phyloP scores from a whole-genome alignment of 2,888 invertebrate species.

The Tryphoninae sp. region DNA sequence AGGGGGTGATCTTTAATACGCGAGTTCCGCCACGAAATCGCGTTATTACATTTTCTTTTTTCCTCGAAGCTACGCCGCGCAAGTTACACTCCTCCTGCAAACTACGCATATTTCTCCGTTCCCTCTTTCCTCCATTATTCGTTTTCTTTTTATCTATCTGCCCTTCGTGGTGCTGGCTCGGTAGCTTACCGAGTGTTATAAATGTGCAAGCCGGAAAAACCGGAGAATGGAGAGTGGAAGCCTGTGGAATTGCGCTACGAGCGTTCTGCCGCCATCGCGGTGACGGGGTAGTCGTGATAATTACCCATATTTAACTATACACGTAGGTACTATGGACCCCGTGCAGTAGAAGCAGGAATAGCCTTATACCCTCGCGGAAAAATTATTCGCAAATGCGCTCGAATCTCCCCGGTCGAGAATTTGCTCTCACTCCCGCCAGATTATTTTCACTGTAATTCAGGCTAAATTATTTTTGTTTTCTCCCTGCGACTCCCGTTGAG shows the following conservation, averaged over 20 bases:
- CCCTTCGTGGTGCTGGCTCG: conserved; percentile 47
- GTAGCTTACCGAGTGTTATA: conserved; percentile 61
- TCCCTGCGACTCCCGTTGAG: conserved; percentile 3
- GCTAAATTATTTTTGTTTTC: conserved; percentile 32
- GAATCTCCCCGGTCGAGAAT: conserved; percentile 54
- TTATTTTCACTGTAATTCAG: conserved; percentile 53
- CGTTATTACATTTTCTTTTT: conserved; percentile 57
- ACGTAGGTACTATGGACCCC: conserved; percentile 44
- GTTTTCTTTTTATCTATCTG: conserved; percentile 53
- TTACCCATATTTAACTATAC: conserved; percentile 64
- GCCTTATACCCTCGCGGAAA: conserved; percentile 33
- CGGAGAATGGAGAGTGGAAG: conserved; percentile 24
- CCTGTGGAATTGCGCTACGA: conserved; percentile 42
- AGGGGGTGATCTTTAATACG: conserved; percentile 46
- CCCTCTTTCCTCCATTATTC: conserved; percentile 37
- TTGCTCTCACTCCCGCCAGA: conserved; percentile 40
- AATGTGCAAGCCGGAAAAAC: conserved; percentile 51
- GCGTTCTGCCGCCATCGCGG: conserved; percentile 31
- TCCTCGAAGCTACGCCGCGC: conserved; percentile 19
- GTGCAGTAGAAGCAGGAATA: conserved; percentile 20
- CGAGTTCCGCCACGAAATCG: conserved; percentile 59
- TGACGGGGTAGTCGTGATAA: conserved; percentile 61
- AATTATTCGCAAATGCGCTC: conserved; percentile 50
- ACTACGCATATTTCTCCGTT: conserved; percentile 60
- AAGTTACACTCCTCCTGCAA: conserved; percentile 18